A percentile compares a stretch with the other conserved stretches of the same genome.
Evolutionary conservation across 2,888 invertebrate species (phyloP).

Genomic region (Masnerella sp.): DNA sequence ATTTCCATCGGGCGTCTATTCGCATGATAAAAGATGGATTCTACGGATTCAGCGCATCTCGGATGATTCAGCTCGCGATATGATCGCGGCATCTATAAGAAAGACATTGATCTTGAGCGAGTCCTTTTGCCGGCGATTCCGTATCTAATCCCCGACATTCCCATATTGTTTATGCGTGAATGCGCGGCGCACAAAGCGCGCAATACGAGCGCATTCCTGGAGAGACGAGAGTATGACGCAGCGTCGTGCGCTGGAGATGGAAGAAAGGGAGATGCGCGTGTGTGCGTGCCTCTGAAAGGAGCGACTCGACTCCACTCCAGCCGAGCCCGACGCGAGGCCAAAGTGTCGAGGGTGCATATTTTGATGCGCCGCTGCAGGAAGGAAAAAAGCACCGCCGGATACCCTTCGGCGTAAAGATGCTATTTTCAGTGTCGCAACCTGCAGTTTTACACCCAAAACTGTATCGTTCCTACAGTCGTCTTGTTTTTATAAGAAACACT

Average conservation of each 20-base stretch:
- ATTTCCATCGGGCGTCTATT: slow-evolving; percentile 11
- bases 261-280: slow-evolving; percentile 32
- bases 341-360: slow-evolving; percentile 65
- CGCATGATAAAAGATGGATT: slow-evolving; percentile 8
- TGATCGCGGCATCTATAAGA: slow-evolving; percentile 18
- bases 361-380: slow-evolving; percentile 59
- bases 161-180: slow-evolving; percentile 69
- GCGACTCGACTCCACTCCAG: slow-evolving; percentile 41
- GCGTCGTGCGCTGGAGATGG: slow-evolving; percentile 33
- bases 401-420: slow-evolving; percentile 32
- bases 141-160: slow-evolving; percentile 63
- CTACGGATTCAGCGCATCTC: slow-evolving; percentile 3
- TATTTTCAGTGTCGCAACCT: slow-evolving; percentile 29
- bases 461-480: background rate
- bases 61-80: slow-evolving; percentile 20
- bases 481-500: no score
- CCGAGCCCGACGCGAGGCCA: slow-evolving; percentile 38
- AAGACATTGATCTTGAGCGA: slow-evolving; percentile 45
- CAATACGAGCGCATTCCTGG: slow-evolving; percentile 69
- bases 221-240: slow-evolving; percentile 56
- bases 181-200: slow-evolving; percentile 67
- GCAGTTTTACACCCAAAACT: no score
- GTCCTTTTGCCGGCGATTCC: slow-evolving; percentile 45
- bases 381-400: slow-evolving; percentile 30
- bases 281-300: slow-evolving; percentile 43